Base-by-base conservation (phyloP, 2,113 vertebrate genomes). In the Echinops telfairi region DNA sequence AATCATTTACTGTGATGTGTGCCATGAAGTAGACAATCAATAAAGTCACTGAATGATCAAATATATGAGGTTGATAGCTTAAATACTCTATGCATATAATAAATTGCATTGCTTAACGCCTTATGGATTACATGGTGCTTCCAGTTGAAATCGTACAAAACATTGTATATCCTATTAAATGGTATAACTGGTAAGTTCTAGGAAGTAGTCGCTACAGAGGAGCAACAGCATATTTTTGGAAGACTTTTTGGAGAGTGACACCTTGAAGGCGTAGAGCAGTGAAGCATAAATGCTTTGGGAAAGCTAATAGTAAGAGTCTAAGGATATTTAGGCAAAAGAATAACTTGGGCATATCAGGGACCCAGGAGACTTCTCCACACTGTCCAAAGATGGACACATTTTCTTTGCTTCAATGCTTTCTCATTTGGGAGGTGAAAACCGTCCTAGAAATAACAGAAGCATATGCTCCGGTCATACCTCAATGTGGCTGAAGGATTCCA, bases 111-210 rank as follows among this genome's bases (percentile, higher is more conserved):
- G 25, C 27, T 92, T 84, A 94, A 43, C 86, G n/a, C 2, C 29
- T 58, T 66, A 14, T 78, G 71, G 27, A 64, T 77, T 83, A 60
- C 9, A 93, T 85, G 33, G 80, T 57, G 6, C 23, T 90, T 83
- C 60, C 78, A 75, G 75, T 31, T 88, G 62, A 93, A 95, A 88
- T 2, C 82, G 22, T 62, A 22, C 17, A 85, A 84, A 92, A 38
- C 16, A 86, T 60, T 60, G 9, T 88, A 25, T 90, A 33, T 27
- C 25, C 3, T 80, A 66, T 70, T 88, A 58, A 83, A 81, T 9
- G 83, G 23, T 58, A 76, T 23, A 76, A 84, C 29, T 36, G 47
- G 6, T 53, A 86, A 38, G 16, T 38, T 94, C 23, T 84, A 58
- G 93, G 91, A 95, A 62, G 8, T 12, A 4, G 3, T 0, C 43